Evolutionary conservation across 2,113 vertebrate species (phyloP).

Genomic region (Equus przewalskii): DNA sequence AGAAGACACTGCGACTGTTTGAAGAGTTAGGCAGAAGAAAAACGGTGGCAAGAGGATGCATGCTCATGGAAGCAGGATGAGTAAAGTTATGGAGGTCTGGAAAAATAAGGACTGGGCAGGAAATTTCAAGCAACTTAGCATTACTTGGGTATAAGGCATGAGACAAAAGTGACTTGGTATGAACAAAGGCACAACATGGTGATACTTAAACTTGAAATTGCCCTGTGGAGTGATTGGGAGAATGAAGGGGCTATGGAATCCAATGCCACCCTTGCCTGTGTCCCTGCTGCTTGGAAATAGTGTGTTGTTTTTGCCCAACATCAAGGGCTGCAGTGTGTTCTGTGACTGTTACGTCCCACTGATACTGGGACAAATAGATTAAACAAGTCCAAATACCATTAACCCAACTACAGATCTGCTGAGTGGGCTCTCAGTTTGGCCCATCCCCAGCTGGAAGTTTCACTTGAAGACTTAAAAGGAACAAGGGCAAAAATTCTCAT

Average conservation of each 20-base stretch:
- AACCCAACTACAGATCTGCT: conserved; percentile 65
- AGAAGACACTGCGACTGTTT: background rate
- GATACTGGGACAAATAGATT: conserved; percentile 36
- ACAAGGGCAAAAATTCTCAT: conserved; percentile 36
- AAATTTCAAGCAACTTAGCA: background rate
- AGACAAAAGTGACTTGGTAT: background rate
- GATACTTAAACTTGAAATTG: background rate
- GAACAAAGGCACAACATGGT: background rate
- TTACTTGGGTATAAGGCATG: background rate
- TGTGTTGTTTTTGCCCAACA: background rate
- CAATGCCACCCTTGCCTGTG: background rate
- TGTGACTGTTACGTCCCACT: background rate
- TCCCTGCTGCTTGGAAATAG: background rate
- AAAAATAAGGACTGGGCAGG: background rate
- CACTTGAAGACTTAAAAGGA: conserved; percentile 66
- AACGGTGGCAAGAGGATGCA: background rate
- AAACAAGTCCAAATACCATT: conserved; percentile 42
- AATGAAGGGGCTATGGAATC: background rate
- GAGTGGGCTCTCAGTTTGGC: background rate
- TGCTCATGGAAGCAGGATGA: background rate
- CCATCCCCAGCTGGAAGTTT: conserved; percentile 35
- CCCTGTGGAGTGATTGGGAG: background rate
- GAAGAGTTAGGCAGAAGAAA: background rate
- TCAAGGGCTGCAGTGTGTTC: background rate
- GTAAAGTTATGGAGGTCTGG: background rate